Evolutionary conservation across 2,113 vertebrate genomes (phyloP).

Genomic region (Dasyornis broadbenti): DNA sequence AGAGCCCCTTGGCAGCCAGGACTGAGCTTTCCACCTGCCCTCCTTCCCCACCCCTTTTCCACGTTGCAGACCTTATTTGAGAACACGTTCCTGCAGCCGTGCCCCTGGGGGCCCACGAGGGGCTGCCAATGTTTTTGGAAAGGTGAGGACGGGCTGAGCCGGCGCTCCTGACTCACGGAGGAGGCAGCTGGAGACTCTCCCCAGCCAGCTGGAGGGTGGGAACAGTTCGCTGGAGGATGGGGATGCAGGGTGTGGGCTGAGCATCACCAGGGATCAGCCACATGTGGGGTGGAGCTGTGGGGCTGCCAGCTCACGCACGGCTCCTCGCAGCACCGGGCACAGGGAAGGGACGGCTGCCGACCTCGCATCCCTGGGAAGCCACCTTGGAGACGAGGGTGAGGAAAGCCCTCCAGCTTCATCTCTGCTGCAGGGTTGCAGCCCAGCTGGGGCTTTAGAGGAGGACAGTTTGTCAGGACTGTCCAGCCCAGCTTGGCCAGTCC

Average conservation of each 20-base stretch:
- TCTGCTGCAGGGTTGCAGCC: background rate
- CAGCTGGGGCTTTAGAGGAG: background rate
- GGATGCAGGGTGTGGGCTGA: constrained; percentile 34
- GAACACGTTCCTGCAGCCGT: background rate
- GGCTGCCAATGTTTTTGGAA: background rate
- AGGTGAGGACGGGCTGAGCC: constrained; percentile 25
- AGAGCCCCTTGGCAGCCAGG: accelerated
- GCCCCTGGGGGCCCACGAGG: background rate
- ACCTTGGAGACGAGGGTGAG: background rate
- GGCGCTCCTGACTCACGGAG: constrained; percentile 3
- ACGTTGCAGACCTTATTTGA: background rate
- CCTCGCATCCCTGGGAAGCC: background rate
- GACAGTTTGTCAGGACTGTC: background rate
- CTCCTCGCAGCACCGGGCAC: accelerated
- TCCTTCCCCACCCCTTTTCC: background rate
- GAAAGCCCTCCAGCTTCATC: background rate
- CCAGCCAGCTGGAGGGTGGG: constrained; percentile 54
- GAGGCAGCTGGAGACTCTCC: constrained; percentile 38
- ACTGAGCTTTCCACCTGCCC: background rate
- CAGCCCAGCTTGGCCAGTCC: background rate
- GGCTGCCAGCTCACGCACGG: background rate
- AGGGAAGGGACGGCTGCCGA: accelerated
- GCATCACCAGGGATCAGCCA: background rate
- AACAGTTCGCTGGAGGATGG: background rate
- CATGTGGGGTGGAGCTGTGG: background rate